phyloP scores from a whole-genome alignment of 2,113 vertebrate genomes.

The Saguinus imperator region DNA sequence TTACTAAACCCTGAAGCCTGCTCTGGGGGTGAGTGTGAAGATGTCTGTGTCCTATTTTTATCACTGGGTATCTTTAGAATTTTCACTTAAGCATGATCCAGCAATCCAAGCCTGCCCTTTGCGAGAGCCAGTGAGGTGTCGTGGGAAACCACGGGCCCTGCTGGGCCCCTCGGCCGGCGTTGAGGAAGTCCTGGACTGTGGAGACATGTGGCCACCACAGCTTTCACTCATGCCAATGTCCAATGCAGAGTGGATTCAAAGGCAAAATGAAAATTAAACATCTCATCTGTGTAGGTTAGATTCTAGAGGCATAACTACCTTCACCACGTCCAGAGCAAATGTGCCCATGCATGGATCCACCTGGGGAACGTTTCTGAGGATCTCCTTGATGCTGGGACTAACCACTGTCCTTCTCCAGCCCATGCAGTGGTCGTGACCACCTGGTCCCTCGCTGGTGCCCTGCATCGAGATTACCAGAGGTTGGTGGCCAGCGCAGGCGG shows the following conservation, averaged over 20 bases:
- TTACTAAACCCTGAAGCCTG: background rate
- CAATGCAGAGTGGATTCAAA: background rate
- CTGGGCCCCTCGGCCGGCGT: too few relatives aligned
- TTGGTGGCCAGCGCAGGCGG: background rate
- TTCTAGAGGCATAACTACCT: too few relatives aligned
- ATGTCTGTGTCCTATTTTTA: background rate
- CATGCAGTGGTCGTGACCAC: background rate
- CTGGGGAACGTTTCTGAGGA: background rate
- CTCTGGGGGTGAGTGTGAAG: background rate
- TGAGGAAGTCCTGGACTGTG: background rate
- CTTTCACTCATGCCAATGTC: background rate
- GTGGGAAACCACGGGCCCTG: background rate
- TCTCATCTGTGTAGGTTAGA: too few relatives aligned
- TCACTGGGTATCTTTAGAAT: background rate
- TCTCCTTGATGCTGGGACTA: background rate
- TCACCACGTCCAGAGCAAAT: rapidly evolving
- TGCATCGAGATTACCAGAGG: background rate
- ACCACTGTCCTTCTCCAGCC: background rate
- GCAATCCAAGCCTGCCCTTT: background rate
- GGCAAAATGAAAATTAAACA: background rate
- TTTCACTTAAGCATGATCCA: background rate
- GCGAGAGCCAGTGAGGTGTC: background rate
- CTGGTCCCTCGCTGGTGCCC: too few relatives aligned
- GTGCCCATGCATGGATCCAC: rapidly evolving
- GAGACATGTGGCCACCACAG: background rate